phyloP scores from a whole-genome alignment of 1,140 invertebrate genomes.

The Brachionus angularis region DNA sequence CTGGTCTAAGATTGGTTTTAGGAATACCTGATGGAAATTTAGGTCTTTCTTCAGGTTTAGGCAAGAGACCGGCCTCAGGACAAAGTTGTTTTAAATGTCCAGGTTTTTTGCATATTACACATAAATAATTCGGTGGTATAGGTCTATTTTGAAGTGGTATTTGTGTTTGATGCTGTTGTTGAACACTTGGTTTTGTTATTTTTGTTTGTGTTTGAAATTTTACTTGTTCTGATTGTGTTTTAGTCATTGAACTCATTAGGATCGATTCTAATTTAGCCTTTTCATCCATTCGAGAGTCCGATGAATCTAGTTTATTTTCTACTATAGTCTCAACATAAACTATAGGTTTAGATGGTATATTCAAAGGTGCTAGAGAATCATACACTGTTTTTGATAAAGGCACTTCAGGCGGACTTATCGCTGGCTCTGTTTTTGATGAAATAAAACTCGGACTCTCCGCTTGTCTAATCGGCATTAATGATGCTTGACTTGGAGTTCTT shows the following conservation, averaged over 20 bases:
- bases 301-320: background rate
- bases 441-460: background rate
- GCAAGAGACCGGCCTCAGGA: constrained; percentile 1
- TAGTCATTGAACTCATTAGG: constrained; percentile 29
- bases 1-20: constrained; percentile 1
- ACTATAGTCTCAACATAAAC: constrained; percentile 3
- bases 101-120: constrained; percentile 5
- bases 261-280: constrained; percentile 36
- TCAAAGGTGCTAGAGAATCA: constrained; percentile 9
- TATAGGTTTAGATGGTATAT: constrained; percentile 13
- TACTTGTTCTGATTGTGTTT: constrained; percentile 5
- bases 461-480: background rate
- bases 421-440: background rate
- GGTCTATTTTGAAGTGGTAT: background rate
- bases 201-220: background rate
- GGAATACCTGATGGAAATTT: constrained; percentile 40
- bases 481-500: background rate
- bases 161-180: background rate
- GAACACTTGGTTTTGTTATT: background rate
- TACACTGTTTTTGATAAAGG: constrained; percentile 2
- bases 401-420: background rate
- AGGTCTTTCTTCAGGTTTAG: background rate
- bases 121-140: background rate
- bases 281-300: background rate
- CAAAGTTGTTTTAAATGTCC: constrained; percentile 35